Percentiles rank a stretch among this genome's conserved stretches.
phyloP scores from a whole-genome alignment of 1,140 invertebrate genomes.

The Trachymyrmex cornetzi region DNA sequence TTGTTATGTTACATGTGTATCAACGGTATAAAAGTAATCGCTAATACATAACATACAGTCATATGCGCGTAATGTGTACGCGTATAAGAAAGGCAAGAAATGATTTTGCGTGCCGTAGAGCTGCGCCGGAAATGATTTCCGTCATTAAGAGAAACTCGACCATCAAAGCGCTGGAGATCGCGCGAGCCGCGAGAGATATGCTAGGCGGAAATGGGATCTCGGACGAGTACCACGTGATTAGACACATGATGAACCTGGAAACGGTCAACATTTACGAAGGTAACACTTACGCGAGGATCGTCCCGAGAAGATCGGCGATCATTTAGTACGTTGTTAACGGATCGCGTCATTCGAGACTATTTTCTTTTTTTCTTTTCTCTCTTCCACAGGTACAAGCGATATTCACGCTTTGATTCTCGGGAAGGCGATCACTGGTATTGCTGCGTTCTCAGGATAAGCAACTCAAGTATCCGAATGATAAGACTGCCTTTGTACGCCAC shows the following conservation, averaged over 20 bases:
- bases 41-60: neutral
- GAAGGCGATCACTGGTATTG: slow-evolving; percentile 97
- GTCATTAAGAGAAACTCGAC: slow-evolving; percentile 98
- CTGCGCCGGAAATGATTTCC: too few relatives aligned
- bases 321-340: neutral
- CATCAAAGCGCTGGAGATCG: slow-evolving; percentile 98
- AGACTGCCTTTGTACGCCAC: slow-evolving; percentile 13
- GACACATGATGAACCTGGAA: slow-evolving; percentile 99
- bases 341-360: neutral
- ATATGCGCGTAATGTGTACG: too few relatives aligned
- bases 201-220: slow-evolving; percentile 98
- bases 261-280: slow-evolving; percentile 99
- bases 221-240: slow-evolving; percentile 98
- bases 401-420: slow-evolving; percentile 98
- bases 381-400: slow-evolving; percentile 94
- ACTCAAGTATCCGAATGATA: neutral
- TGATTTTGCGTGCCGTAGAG: slow-evolving; percentile 84
- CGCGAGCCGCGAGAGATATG: slow-evolving; percentile 96
- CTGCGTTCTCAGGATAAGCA: slow-evolving; percentile 89
- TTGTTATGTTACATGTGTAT: neutral
- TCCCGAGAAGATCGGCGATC: neutral
- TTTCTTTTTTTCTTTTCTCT: slow-evolving; percentile 15
- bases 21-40: neutral
- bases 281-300: slow-evolving; percentile 72
- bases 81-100: neutral